Conservation (phyloP, 1,140 invertebrate species). For the Caerostris darwini region DNA sequence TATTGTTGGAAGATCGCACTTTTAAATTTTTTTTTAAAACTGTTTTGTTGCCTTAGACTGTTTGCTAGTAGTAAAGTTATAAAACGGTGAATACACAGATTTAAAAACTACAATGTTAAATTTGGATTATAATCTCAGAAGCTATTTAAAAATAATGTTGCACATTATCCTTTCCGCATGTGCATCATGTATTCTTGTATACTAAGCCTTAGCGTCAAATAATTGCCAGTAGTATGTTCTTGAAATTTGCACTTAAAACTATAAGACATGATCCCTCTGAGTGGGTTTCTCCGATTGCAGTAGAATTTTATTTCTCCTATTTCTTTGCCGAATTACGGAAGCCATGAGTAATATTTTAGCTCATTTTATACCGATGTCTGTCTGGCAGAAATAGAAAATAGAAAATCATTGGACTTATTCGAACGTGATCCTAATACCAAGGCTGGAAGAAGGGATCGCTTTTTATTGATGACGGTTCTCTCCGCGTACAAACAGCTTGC, state of each 20-base stretch:
- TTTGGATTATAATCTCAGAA: no score
- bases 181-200: background rate
- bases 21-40: no score
- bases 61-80: no score
- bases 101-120: no score
- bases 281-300: background rate
- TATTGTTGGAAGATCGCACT: no score
- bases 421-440: background rate
- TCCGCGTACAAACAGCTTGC: background rate
- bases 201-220: background rate
- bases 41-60: no score
- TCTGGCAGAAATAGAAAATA: background rate
- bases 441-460: background rate
- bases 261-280: background rate
- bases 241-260: background rate
- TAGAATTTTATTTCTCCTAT: background rate
- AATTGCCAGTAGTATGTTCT: background rate
- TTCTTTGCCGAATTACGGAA: background rate
- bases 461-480: background rate
- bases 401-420: slow-evolving; percentile 32
- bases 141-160: no score
- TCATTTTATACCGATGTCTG: background rate
- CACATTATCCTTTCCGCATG: no score
- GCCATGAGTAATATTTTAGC: slow-evolving; percentile 1
- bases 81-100: no score